Base-by-base conservation (phyloP, 1,140 invertebrate genomes). In the Holotrichia oblita region DNA sequence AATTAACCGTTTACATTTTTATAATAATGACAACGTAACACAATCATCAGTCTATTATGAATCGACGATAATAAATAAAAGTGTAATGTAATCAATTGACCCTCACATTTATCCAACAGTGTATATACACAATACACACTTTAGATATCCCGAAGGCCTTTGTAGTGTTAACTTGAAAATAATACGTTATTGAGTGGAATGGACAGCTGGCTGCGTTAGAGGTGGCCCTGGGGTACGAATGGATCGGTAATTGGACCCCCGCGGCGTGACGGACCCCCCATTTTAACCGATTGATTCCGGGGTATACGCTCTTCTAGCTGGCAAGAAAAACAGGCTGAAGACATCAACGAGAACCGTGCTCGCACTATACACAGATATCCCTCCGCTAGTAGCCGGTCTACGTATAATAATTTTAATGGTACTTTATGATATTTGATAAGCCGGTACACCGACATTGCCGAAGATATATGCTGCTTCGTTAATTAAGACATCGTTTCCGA, bases 201-300 rank as follows among this genome's bases (percentile, higher is more conserved):
- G 73, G 73, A 74, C 73, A 74, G 73, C 73, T 74, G 73, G 73
- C 73, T 42, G 73, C 17, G 17, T 44, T 69, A 41, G 73, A 74
- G 73, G 73, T 74, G 73, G 40, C 73, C 73, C 73, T 42, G 73
- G 73, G 73, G 73, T 44, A 74, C 73, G 73, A 74, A 74, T 74
- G 40, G 73, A 40, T 74, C 73, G 73, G 73, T 74, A 74, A 74
- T 74, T 74, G 73, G 73, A 74, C 73, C 73, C 73, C 73, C 73
- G 73, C 40, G 27, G 73, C 73, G 73, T 9, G 17, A 41, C 41
- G 73, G 73, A 74, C 73, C 73, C 73, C 73, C 73, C 73, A 74
- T 74, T 74, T 74, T 74, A 74, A 44, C 34, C 20, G 61, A 69
- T 69, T 69, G 61, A 69, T 34, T 69, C 61, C 61, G 61, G 27